Evolutionary conservation across 2,888 invertebrate species (phyloP), one percentile per base, ranked within the genome.

Genomic region (Apeira syringaria): DNA sequence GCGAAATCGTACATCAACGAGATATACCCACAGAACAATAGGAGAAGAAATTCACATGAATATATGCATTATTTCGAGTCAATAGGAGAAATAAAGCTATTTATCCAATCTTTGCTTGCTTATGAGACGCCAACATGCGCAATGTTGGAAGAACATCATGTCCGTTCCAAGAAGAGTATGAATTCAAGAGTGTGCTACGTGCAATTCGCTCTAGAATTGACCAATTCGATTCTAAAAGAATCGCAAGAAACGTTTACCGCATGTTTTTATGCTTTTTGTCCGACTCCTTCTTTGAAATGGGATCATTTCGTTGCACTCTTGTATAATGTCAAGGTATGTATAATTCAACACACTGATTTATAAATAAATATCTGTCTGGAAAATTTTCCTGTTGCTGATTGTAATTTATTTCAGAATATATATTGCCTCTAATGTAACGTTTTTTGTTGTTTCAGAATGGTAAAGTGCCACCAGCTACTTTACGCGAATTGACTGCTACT

Each of bases 191-290:
- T 77, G 5, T 89, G 85, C 47, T 84, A 77, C 36, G 83, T 89
- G 6, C 86, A 85, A 58, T 76, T 86, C 32, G 92, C 92, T 6
- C 68, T 92, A 27, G 92, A 92, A 42, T 89, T 95, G 91, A 93
- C 93, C 1, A 91, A 91, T 37, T 92, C 94, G 18, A 95, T 98
- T 53, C 82, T 98, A 38, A 95, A 95, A 36, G 98, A 99, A 76
- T 97, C 97, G 42, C 97, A 98, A 59, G 93, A 94, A 38, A 97
- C 98, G 1, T 97, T 98, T 70, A 95, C 97, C 1, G 92, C 95
- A 2, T 98, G 98, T 70, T 99, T 98, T 69, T 97, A 98, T 78
- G 97, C 97, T 0, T 99, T 99, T 85, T 98, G 97, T 80, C 98
- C 99, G 0, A 98, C 98, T 0, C 96, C 97, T 0, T 94, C 94